Evolutionary conservation across 2,888 invertebrate species (phyloP), one percentile per base, ranked within the genome.

Genomic region (Eupithecia centaureata): DNA sequence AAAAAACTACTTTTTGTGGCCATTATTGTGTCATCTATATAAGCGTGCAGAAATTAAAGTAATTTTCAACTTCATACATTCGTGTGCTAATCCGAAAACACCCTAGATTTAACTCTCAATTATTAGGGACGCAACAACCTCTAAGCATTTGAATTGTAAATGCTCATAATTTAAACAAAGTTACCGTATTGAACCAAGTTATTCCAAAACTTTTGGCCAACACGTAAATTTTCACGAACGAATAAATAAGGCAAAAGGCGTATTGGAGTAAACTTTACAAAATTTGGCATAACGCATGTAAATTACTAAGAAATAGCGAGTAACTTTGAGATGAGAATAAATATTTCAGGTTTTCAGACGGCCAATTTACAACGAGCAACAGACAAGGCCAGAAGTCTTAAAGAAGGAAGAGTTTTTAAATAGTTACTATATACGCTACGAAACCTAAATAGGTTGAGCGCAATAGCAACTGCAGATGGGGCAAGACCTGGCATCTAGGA

Each of bases 311-410:
- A 76, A 81, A 79, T 80, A 77, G 73, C 61, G 73, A 70, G 72
- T 70, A 76, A 79, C 79, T 82, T 76, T 77, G 76, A 77, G 76
- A 80, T 77, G 78, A 76, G 79, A 78, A 80, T 82, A 78, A 82
- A 79, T 82, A 77, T 63, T 67, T 72, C 76, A 32, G 32, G 32
- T 47, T 10, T 47, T 10, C 2, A 42, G 8, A 8, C 1, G 22
- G 4, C n/a, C 42, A 42, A 52, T 15, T 76, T 77, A 76, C 75
- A 72, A 74, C 73, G 70, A 27, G 27, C 15, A 15, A 27, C 27
- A 25, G 51, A 22, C 25, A 51, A 51, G n/a, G n/a, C n/a, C n/a
- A n/a, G n/a, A n/a, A n/a, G n/a, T n/a, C n/a, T n/a, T n/a, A n/a
- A n/a, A n/a, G n/a, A n/a, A n/a, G n/a, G n/a, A n/a, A n/a, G n/a